phyloP scores from a whole-genome alignment of 2,888 invertebrate species.

The Spilarctia lutea region DNA sequence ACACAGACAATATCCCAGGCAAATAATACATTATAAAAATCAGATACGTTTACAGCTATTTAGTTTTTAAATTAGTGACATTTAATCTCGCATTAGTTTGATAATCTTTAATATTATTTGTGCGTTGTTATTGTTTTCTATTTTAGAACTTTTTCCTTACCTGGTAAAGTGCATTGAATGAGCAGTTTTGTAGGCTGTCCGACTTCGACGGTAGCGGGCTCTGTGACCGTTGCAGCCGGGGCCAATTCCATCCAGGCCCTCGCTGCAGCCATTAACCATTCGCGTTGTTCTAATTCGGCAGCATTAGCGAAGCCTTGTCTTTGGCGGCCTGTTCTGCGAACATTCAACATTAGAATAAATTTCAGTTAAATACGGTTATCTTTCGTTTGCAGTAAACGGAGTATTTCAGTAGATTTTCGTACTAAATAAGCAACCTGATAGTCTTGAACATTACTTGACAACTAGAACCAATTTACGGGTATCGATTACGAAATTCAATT shows the following conservation, averaged over 20 bases:
- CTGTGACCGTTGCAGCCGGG: constrained; percentile 70
- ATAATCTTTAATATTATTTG: background rate
- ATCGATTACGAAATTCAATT: background rate
- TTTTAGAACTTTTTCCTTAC: constrained; percentile 62
- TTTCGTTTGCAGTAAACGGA: background rate
- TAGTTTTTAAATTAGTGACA: too few species aligned
- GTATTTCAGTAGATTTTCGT: background rate
- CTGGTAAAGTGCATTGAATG: constrained; percentile 88
- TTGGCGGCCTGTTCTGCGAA: constrained; percentile 87
- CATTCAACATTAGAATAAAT: background rate
- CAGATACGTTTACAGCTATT: too few species aligned
- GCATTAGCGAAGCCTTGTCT: constrained; percentile 80
- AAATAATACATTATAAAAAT: too few species aligned
- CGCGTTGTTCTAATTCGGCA: constrained; percentile 77
- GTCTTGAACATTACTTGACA: background rate
- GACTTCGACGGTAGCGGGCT: constrained; percentile 88
- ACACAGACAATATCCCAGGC: too few species aligned
- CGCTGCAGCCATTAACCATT: constrained; percentile 83
- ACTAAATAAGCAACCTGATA: background rate
- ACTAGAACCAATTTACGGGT: background rate
- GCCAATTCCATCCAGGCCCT: constrained; percentile 91
- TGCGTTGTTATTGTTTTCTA: background rate
- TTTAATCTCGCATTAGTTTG: too few species aligned
- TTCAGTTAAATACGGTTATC: background rate
- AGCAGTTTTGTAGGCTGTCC: constrained; percentile 90